Conservation (phyloP, 2,888 invertebrate genomes). For the Odontomyia ornata region DNA sequence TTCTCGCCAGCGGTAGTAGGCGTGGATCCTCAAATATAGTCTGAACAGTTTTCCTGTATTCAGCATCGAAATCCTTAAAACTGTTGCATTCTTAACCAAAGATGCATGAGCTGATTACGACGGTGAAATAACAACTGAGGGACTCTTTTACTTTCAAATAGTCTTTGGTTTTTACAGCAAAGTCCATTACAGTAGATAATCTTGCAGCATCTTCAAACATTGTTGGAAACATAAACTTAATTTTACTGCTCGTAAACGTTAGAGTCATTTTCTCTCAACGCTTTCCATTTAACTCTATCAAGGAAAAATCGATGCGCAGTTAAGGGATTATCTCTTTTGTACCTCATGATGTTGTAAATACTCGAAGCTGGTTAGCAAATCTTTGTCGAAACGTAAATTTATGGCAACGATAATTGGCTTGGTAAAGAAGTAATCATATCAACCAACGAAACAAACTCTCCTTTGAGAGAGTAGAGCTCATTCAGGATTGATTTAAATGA, state of each 20-base stretch:
- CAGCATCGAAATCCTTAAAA: slow-evolving; percentile 60
- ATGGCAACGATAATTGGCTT: too few species aligned
- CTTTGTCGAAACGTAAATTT: too few species aligned
- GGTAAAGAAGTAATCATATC: too few species aligned
- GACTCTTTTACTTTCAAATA: slow-evolving; percentile 60
- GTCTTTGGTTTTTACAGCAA: slow-evolving; percentile 30
- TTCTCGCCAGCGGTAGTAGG: background rate
- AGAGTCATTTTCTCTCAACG: slow-evolving; percentile 64
- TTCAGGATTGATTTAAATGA: too few species aligned
- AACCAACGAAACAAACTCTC: too few species aligned
- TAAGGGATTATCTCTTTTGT: too few species aligned
- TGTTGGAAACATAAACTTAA: slow-evolving; percentile 60
- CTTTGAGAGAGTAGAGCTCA: too few species aligned
- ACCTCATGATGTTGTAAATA: too few species aligned
- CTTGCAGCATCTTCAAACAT: slow-evolving; percentile 50
- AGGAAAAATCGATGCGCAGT: too few species aligned
- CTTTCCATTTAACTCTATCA: too few species aligned
- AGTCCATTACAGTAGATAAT: slow-evolving; percentile 51
- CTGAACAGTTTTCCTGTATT: slow-evolving; percentile 57
- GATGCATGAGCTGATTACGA: slow-evolving; percentile 66
- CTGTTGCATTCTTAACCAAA: slow-evolving; percentile 66
- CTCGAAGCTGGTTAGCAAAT: too few species aligned
- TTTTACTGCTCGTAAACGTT: slow-evolving; percentile 65
- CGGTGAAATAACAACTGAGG: slow-evolving; percentile 64
- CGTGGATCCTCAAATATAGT: slow-evolving; percentile 46